phyloP scores from a whole-genome alignment of 1,140 invertebrate genomes.

The Eciton burchellii region DNA sequence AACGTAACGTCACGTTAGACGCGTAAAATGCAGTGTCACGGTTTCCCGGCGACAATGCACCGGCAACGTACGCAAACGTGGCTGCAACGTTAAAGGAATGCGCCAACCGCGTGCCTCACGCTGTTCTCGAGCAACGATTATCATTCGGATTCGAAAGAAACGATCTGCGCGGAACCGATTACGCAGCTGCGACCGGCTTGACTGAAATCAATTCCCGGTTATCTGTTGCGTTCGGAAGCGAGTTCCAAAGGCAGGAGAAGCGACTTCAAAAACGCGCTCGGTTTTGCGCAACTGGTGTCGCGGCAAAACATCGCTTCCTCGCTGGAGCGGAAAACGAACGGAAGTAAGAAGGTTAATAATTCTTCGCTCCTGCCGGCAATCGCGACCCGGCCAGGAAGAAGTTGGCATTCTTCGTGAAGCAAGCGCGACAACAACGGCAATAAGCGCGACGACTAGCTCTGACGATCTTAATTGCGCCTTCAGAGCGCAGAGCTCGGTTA shows the following conservation, averaged over 20 bases:
- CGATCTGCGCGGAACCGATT: background rate
- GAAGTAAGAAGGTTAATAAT: slow-evolving; percentile 42
- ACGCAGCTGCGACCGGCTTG: background rate
- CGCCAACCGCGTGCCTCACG: too few species aligned
- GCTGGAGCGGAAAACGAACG: slow-evolving; percentile 9
- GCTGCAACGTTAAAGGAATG: too few species aligned
- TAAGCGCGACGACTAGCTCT: slow-evolving; percentile 34
- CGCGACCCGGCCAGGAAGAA: background rate
- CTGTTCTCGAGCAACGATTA: background rate
- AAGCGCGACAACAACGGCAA: slow-evolving; percentile 13
- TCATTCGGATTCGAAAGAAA: background rate
- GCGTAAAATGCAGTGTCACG: too few species aligned
- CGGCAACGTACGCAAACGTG: too few species aligned
- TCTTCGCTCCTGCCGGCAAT: slow-evolving; percentile 32
- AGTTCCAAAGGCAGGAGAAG: background rate
- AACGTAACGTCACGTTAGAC: too few species aligned
- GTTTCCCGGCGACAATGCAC: background rate
- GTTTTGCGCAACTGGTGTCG: background rate
- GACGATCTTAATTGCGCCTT: slow-evolving; percentile 42
- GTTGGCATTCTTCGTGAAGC: slow-evolving; percentile 18
- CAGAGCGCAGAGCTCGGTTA: slow-evolving; percentile 19
- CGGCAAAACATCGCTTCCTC: slow-evolving; percentile 26
- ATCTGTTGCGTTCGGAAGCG: slow-evolving; percentile 23
- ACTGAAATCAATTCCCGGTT: background rate
- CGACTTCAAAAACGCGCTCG: slow-evolving; percentile 1